These are phyloP conservation scores for Trypoxylon attenuatum DNA, from an alignment of 2,888 invertebrate species.

Conservation along the genomic window DNA sequence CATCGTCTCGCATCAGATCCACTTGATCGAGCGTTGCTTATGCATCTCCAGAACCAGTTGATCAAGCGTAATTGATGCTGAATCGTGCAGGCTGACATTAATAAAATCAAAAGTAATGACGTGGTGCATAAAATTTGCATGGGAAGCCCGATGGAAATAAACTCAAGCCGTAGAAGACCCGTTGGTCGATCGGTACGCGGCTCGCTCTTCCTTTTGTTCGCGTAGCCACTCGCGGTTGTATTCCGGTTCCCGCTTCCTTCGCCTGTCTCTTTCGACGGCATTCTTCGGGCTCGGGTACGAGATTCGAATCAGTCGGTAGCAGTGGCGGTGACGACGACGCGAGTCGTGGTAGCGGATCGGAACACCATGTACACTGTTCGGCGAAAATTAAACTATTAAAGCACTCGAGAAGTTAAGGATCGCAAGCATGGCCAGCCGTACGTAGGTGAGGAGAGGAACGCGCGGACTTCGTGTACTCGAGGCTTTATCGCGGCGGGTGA, in stretches of 20 bases:
- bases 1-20: background rate
- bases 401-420: conserved; percentile 40
- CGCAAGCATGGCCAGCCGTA: conserved; percentile 34
- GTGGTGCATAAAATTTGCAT: too few relatives aligned
- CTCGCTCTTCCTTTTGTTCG: background rate
- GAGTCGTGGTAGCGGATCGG: background rate
- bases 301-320: background rate
- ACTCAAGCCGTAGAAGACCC: background rate
- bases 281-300: background rate
- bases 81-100: too few relatives aligned
- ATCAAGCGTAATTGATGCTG: too few relatives aligned
- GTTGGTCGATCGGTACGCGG: background rate
- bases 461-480: conserved; percentile 55
- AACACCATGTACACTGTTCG: background rate
- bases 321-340: background rate
- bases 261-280: background rate
- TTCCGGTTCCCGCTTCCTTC: background rate
- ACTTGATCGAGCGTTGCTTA: too few relatives aligned
- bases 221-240: background rate
- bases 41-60: too few relatives aligned
- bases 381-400: conserved; percentile 46
- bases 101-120: too few relatives aligned
- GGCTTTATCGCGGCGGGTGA: conserved; percentile 51
- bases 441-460: conserved; percentile 44
- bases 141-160: background rate